These are phyloP conservation scores for Drosophila paranaensis DNA, from an alignment of 2,888 invertebrate genomes.

Conservation along the genomic window DNA sequence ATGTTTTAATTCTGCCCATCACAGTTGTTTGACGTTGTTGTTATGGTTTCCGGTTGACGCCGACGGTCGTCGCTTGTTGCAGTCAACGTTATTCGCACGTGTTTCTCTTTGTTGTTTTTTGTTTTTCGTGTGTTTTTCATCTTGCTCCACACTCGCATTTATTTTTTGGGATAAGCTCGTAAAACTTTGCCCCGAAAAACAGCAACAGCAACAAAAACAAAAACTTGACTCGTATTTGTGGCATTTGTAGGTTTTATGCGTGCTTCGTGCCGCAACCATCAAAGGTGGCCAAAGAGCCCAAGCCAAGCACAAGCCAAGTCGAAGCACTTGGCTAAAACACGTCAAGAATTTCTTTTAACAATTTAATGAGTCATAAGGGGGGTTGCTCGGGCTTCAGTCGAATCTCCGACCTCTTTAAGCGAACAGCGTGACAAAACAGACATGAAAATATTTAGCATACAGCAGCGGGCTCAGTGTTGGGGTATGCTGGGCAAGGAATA, in stretches of 20 bases:
- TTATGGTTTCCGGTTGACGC: conserved; percentile 28
- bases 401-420: conserved; percentile 32
- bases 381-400: background rate
- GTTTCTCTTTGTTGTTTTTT: conserved; percentile 26
- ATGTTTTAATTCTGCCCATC: conserved; percentile 48
- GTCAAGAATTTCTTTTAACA: conserved; percentile 50
- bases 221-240: conserved; percentile 59
- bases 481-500: no score
- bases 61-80: conserved; percentile 27
- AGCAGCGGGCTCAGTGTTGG: background rate
- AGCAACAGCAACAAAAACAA: conserved; percentile 20
- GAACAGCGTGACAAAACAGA: conserved; percentile 55
- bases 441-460: conserved; percentile 48
- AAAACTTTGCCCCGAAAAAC: conserved; percentile 63
- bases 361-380: conserved; percentile 59
- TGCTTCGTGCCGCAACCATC: conserved; percentile 42
- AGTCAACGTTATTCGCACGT: conserved; percentile 58
- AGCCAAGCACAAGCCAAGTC: background rate
- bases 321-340: conserved; percentile 35
- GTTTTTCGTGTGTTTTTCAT: conserved; percentile 54
- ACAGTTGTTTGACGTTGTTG: conserved; percentile 36
- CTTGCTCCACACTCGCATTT: conserved; percentile 50
- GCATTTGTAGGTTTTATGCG: conserved; percentile 69
- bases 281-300: conserved; percentile 44
- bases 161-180: conserved; percentile 67